Conservation (phyloP, 2,888 invertebrate species). For the Leptura quadrifasciata region DNA sequence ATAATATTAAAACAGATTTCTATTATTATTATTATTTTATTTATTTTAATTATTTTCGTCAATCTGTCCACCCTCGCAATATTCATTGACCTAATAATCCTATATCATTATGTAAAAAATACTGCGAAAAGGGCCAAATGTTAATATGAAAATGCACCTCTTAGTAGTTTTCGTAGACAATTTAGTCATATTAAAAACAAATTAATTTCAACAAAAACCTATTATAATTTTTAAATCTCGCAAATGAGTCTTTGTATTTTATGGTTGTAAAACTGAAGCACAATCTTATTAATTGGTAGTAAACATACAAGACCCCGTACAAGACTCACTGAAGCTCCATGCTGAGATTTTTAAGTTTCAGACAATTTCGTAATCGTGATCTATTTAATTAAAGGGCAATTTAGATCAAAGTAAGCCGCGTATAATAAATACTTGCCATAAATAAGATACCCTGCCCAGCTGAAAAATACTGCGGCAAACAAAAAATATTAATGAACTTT, state of each 20-base stretch:
- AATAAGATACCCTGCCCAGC: slow-evolving; percentile 49
- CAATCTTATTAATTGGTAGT: slow-evolving; percentile 45
- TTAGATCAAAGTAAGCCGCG: slow-evolving; percentile 58
- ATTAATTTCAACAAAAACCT: not conserved
- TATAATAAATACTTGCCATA: slow-evolving; percentile 56
- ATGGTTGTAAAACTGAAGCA: slow-evolving; percentile 10
- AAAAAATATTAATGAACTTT: slow-evolving; percentile 55
- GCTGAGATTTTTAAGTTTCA: slow-evolving; percentile 44
- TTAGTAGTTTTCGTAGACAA: not conserved
- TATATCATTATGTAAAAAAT: too few species aligned
- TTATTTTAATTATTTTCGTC: too few species aligned
- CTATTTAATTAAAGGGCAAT: slow-evolving; percentile 59
- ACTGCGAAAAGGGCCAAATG: too few species aligned
- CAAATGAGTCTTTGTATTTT: not conserved
- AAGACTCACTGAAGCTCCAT: slow-evolving; percentile 30
- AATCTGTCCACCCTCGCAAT: too few species aligned
- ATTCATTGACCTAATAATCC: too few species aligned
- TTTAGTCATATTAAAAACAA: not conserved
- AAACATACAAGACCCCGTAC: slow-evolving; percentile 40
- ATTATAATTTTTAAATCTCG: not conserved
- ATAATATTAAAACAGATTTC: too few species aligned
- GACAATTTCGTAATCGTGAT: slow-evolving; percentile 55
- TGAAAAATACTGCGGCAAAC: slow-evolving; percentile 41
- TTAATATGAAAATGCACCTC: too few species aligned
- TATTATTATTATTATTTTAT: too few species aligned